Evolutionary conservation across 2,888 invertebrate genomes (phyloP), one percentile per base, ranked within the genome.

Genomic region (Sphecodes monilicornis): DNA sequence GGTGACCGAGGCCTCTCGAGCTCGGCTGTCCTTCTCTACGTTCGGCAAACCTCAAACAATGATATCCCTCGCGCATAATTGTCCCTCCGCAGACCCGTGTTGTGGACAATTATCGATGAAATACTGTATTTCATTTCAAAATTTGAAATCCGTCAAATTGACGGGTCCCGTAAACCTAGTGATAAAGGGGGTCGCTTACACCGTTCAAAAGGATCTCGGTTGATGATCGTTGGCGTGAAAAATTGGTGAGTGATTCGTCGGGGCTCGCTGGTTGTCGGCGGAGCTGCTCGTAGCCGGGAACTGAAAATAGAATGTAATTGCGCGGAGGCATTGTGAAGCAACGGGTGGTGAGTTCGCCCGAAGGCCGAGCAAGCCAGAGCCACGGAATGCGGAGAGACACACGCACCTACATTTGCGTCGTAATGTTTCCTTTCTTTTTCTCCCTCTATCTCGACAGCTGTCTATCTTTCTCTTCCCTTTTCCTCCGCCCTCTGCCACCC

Each of bases 251-350:
- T n/a, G 26, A 50, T 71, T 71, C 57, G 57, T 18, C 32, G n/a
- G n/a, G 18, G 22, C 66, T 46, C 46, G 64, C 18, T 29, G 72
- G 26, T 36, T n/a, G 29, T 26, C 22, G 54, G n/a, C 73, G n/a
- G 1, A 43, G 64, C 22, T 11, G 22, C 26, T 16, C 50, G 41
- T 41, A 29, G 26, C 16, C 46, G 50, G 16, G 36, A 57, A 36
- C 79, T 64, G 85, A 50, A 85, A 88, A 88, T 88, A 85, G 78
- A 71, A 79, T 50, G 54, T 82, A 69, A 80, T 85, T 78, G 80
- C 70, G 71, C 54, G 64, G 54, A 43, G 75, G 57, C 43, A 76
- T 74, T 83, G 78, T 71, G 78, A 54, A 76, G 41, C 76, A 66
- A 50, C 71, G 69, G 50, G 75, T 54, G 79, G 69, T 74, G 18